These are phyloP conservation scores for Holotrichia oblita DNA, from an alignment of 1,140 invertebrate genomes.

Conservation along the genomic window DNA sequence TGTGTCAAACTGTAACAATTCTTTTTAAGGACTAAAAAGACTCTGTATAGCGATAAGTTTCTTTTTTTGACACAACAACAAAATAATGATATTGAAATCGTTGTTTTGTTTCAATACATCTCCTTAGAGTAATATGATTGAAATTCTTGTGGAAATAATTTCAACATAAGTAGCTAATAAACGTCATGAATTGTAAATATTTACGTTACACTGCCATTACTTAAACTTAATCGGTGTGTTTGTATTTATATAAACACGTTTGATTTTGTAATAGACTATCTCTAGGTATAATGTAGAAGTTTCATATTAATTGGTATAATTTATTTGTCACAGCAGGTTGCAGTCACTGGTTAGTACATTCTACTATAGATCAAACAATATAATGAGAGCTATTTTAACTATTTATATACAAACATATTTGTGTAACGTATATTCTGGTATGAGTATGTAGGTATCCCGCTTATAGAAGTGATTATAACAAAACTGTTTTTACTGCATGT, in stretches of 20 bases:
- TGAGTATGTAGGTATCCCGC: too few relatives aligned
- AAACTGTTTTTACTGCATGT: too few relatives aligned
- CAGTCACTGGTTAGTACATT: neutral
- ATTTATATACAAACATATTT: neutral
- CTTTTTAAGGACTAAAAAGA: too few relatives aligned
- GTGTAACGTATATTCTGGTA: too few relatives aligned
- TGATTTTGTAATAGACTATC: neutral
- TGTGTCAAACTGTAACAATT: too few relatives aligned
- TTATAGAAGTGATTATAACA: too few relatives aligned
- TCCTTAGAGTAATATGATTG: neutral
- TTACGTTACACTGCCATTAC: neutral
- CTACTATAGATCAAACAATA: neutral
- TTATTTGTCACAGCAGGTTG: conserved; percentile 6
- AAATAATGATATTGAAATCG: too few relatives aligned
- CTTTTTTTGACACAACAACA: too few relatives aligned
- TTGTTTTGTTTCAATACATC: too few relatives aligned
- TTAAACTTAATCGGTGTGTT: neutral
- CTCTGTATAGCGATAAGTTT: too few relatives aligned
- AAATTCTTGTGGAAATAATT: conserved; percentile 5
- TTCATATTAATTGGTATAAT: conserved; percentile 3
- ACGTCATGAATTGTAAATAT: neutral
- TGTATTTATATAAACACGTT: neutral
- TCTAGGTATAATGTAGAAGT: neutral
- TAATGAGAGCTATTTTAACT: neutral
- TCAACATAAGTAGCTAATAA: neutral